Evolutionary conservation across 2,888 invertebrate species (phyloP).

Genomic region (Caenorhabditis sinica): DNA sequence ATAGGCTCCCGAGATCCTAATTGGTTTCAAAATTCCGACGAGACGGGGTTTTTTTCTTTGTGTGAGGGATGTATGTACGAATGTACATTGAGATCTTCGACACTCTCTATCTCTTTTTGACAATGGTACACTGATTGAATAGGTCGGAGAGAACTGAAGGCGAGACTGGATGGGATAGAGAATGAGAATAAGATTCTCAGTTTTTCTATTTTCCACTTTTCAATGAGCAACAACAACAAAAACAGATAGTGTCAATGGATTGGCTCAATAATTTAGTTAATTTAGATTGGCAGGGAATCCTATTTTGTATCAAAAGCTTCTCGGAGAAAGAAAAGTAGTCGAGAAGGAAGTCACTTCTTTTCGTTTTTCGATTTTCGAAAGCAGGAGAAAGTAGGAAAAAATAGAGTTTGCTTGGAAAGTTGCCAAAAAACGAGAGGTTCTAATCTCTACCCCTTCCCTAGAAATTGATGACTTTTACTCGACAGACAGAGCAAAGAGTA

Average conservation of each 20-base stretch:
- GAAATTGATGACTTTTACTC: conserved; percentile 53
- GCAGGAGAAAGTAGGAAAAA: conserved; percentile 17
- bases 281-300: conserved; percentile 31
- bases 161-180: conserved; percentile 4
- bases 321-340: not conserved
- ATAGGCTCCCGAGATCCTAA: conserved; percentile 50
- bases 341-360: not conserved
- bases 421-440: conserved; percentile 54
- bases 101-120: not conserved
- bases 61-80: not conserved
- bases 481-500: conserved; percentile 29
- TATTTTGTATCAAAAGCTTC: conserved; percentile 2
- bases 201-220: conserved; percentile 1
- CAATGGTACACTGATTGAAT: conserved; percentile 64
- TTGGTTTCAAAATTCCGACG: conserved; percentile 59
- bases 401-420: conserved; percentile 41
- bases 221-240: conserved; percentile 5
- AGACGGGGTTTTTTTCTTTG: conserved; percentile 32
- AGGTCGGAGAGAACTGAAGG: conserved; percentile 42
- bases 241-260: conserved; percentile 40
- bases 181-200: conserved; percentile 19
- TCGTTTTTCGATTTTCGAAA: not conserved
- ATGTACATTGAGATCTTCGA: conserved; percentile 2
- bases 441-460: conserved; percentile 48
- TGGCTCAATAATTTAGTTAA: conserved; percentile 61